Evolutionary conservation across 2,888 invertebrate species (phyloP), one percentile per base, ranked within the genome.

Genomic region (Netelia virgata): DNA sequence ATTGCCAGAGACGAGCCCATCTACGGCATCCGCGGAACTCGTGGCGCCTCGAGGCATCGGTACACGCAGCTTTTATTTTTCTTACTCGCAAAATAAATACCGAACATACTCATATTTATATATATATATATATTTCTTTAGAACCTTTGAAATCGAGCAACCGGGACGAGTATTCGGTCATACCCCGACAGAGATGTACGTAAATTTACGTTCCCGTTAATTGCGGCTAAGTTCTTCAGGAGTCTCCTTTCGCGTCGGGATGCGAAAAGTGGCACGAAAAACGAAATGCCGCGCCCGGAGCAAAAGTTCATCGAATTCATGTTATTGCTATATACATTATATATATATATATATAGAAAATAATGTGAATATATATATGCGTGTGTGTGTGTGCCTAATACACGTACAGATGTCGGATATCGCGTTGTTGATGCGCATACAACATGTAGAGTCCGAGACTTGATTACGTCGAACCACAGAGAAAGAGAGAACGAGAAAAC

Each of bases 361-460:
- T 2, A 2, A 47, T 10, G 3, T 47, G 11, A 2, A 47, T 47
- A 47, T 47, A 47, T 47, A 47, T 47, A 47, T 11, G 28, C 0
- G 28, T 28, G 28, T 11, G 1, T 47, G 47, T 28, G 47, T 47
- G 10, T 47, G 14, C 47, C 47, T 47, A 47, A 47, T 47, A 14
- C 47, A 47, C 47, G 14, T 47, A 47, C 14, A 47, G 47, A 47
- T 47, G 14, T 47, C 3, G 47, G 47, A 47, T 47, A 47, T 47
- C 47, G 47, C 47, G 47, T 47, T 47, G 47, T 47, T 47, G 11
- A 43, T n/a, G 57, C 14, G n/a, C 28, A 57, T 68, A 64, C 41
- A 72, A 70, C 57, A 18, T 84, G 83, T 81, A 76, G 82, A 83
- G 79, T 85, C 80, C 83, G 86, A 78, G 76, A 82, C 83, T 85